Base-by-base conservation (phyloP, 2,888 invertebrate genomes). In the Apotomis betuletana region DNA sequence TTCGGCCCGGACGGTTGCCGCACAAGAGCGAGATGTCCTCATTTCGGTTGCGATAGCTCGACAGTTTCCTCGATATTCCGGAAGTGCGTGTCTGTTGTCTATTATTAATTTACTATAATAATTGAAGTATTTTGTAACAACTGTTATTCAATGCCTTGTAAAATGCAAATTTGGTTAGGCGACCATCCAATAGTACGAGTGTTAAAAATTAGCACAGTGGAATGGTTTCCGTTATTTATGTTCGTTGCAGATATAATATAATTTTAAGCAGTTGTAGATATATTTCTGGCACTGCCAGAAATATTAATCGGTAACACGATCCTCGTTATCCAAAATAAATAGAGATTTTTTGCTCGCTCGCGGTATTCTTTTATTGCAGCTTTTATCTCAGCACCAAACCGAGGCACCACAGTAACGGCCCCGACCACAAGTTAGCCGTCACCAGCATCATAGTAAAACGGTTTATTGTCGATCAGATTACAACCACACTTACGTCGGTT, bases 31-130 rank as follows among this genome's bases (percentile, higher is more conserved):
- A 49, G 63, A 72, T 63, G 67, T 58, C 52, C 67, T 49, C 52
- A 68, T 54, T 72, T 63, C 62, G 44, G 41, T 52, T 49, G 54
- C 59, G 51, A 52, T 60, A 41, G 4, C 36, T 57, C 36, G 13
- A 8, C 10, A 63, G 49, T 44, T 63, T 72, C 72, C 67, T 61
- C 51, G 49, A 51, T 67, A 3, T 57, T 49, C 6, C 57, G 58
- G 68, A 68, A 68, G 52, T 72, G 67, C 72, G 67, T 72, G 72
- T 10, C 57, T 63, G 5, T 58, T 54, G 72, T 59, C 67, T 5
- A 54, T 59, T 59, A 41, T 41, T 59, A 38, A 67, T 51, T 49
- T 49, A 38, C n/a, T 13, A 49, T n/a, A 46, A 38, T 59, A 51
- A 65, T 65, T 57, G 64, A 64, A 55, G 12, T 9, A 38, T 65